Conservation (phyloP, 2,113 vertebrate genomes). For the Holacanthus passer region DNA sequence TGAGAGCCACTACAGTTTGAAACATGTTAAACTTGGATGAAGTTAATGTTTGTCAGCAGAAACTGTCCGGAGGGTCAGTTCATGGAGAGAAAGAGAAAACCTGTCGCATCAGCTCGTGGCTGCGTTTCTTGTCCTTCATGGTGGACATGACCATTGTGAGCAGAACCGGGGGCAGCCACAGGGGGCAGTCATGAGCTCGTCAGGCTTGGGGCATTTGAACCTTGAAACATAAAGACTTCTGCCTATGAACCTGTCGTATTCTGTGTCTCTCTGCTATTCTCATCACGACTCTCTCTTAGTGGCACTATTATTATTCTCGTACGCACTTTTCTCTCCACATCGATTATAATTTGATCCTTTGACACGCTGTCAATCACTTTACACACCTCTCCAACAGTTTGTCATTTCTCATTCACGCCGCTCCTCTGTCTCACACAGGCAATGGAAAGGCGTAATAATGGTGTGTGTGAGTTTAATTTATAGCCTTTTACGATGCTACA, state of each 20-base stretch:
- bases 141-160: no score
- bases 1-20: no score
- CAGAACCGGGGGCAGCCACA: no score
- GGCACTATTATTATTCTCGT: neutral
- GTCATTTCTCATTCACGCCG: neutral
- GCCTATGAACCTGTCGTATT: no score
- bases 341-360: neutral
- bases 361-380: slow-evolving; percentile 6
- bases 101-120: no score
- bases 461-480: neutral
- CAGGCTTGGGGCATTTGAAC: neutral
- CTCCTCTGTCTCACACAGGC: slow-evolving; percentile 1
- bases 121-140: no score
- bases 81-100: no score
- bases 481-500: no score
- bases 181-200: neutral
- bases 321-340: neutral
- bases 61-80: no score
- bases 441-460: neutral
- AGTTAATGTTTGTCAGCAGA: no score
- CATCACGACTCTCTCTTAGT: neutral
- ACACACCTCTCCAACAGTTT: neutral
- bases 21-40: no score
- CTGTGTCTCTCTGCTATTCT: neutral
- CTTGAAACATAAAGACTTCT: no score